Evolutionary conservation across 2,888 invertebrate genomes (phyloP), one percentile per base, ranked within the genome.

Genomic region (Pogonocherus hispidulus): DNA sequence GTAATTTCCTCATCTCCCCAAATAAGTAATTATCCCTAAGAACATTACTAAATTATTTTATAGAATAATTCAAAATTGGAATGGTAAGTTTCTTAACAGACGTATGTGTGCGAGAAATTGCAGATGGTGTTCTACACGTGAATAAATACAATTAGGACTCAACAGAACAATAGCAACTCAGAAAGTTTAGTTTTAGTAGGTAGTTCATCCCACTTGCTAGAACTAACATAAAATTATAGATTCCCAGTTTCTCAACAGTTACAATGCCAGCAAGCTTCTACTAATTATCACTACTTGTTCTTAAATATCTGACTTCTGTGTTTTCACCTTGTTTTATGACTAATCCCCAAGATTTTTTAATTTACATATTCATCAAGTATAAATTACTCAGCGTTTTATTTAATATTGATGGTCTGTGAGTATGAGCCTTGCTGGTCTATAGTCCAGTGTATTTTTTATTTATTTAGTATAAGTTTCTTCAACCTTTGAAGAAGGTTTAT

Each of bases 201-300:
- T 56, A 60, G 66, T 66, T 59, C 66, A 55, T 66, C 69, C 70
- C 67, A 72, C 71, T 72, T 70, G 69, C n/a, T 71, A 46, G 60
- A 73, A 71, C 79, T 78, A 73, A 78, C 77, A 76, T 78, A 78
- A 82, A 82, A 81, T 83, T 82, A 82, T 82, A 82, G 82, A 83
- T 82, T 81, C 78, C 76, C 71, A 73, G 77, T 71, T 77, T 75
- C 71, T 72, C 73, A 72, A 77, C 79, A 81, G 81, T 81, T 81
- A 81, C 79, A 78, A 77, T 78, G 78, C 80, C 79, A 80, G 80
- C 78, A 80, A 80, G 80, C 78, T 78, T 78, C 74, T 74, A 71
- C 80, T 83, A 83, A 82, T 82, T 83, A 80, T 80, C n/a, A n/a
- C n/a, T 80, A 81, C 80, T 80, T 81, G 82, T 82, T 81, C 83